Evolutionary conservation across 2,797 vertebrate genomes (phyloP).

Genomic region (Petrocephalus schoutedeni): DNA sequence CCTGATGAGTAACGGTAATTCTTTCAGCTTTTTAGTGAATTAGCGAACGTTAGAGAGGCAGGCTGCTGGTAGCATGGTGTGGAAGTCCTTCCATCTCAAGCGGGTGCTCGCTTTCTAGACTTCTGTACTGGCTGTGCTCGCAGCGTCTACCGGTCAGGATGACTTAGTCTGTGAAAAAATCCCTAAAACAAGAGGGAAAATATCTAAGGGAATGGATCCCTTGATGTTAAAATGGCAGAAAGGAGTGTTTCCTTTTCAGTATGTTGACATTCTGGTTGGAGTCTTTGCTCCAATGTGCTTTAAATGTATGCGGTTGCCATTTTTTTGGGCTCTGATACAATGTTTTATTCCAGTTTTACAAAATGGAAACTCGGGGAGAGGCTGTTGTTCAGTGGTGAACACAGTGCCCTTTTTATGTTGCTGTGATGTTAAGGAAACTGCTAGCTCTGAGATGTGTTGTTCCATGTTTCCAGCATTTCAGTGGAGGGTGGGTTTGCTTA

Average conservation of each 20-base stretch:
- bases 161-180: background rate
- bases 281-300: background rate
- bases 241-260: conserved; percentile 12
- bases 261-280: background rate
- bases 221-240: background rate
- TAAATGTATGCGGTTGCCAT: background rate
- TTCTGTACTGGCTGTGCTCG: too few species aligned
- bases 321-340: background rate
- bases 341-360: conserved; percentile 3
- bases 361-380: conserved; percentile 4
- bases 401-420: background rate
- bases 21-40: background rate
- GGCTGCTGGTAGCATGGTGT: background rate
- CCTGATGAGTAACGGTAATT: background rate
- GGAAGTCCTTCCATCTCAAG: background rate
- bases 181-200: background rate
- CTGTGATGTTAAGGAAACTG: background rate
- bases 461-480: background rate
- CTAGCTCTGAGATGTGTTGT: background rate
- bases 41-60: background rate
- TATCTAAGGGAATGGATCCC: background rate
- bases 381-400: background rate
- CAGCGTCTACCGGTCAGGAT: background rate
- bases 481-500: background rate
- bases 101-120: background rate